Base-by-base conservation (phyloP, 2,797 vertebrate species). In the Molossus molossus region DNA sequence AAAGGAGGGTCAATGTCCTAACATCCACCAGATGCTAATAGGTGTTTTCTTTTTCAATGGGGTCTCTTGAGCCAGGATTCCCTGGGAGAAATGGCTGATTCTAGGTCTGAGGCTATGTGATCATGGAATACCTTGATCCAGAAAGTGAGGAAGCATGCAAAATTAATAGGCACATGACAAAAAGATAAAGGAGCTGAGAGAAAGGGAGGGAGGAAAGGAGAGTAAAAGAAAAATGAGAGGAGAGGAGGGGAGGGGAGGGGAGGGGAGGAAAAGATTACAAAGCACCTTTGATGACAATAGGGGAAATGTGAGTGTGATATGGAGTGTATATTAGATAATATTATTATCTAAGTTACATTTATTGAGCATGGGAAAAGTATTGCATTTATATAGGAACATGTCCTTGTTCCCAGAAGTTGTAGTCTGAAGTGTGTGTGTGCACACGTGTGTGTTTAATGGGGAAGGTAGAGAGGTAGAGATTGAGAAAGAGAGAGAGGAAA, bases 361-460 rank as follows among this genome's bases (percentile, higher is more conserved):
- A 67, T 82, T 72, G 20, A 13, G 5, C 45, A 45, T 87, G 25
- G 76, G 53, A 91, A 81, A n/a, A 76, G n/a, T 70, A 75, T n/a
- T 73, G 20, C 17, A 9, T 1, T 64, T 96, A 65, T 33, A 4
- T 76, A 83, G 9, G 29, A 82, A 92, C 83, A 62, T 64, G n/a
- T 65, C 25, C 29, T 91, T 82, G 25, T 88, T 95, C 25, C 62
- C 79, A 65, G 23, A 89, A 94, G 64, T 92, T 65, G 80, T 4
- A 77, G 7, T 67, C 33, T 33, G 50, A 87, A 85, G 8, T 53
- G n/a, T 50, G 48, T 57, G 40, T 18, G 9, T 20, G 8, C 64
- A 80, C 65, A 37, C 33, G n/a, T 37, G 20, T 81, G 58, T 90
- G 0, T 57, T 4, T 72, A 67, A 77, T 45, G 45, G 33, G 17